Evolutionary conservation across 1,140 invertebrate species (phyloP), one percentile per base, ranked within the genome.

Genomic region (Tribolium castaneum): DNA sequence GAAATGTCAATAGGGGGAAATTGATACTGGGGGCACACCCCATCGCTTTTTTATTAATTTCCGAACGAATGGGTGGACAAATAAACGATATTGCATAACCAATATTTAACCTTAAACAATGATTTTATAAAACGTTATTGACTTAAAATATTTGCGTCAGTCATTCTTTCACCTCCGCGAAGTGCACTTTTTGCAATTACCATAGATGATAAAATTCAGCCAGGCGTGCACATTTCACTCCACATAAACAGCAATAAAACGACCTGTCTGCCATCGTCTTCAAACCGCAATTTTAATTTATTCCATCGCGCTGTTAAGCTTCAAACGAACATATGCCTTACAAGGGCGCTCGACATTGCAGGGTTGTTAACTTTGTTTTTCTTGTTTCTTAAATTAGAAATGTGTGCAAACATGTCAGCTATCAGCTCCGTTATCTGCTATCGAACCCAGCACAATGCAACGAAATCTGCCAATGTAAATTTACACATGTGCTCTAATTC

Each of bases 1-100:
- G 25, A 66, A 39, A 66, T 66, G 19, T 66, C 59, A 35, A 66
- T 66, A 35, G 34, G 6, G 34, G 30, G 13, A 66, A 66, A 66
- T 35, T 66, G 59, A 34, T 66, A 35, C 19, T 2, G 39, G 35
- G 35, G 6, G 6, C 39, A 10, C 39, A 45, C 39, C 7, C 39
- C 39, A 30, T 4, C 39, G n/a, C 2, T 45, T n/a, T 45, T 45
- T 45, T 45, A 45, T 45, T 45, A 45, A 45, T 45, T 45, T 45
- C n/a, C 39, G 9, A n/a, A 45, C 4, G 25, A 30, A 5, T 30
- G 25, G 25, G 1, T 30, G 25, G 3, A 30, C 25, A 30, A 30
- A 30, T 30, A 30, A 30, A 4, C 25, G 16, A 19, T 19, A 19
- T 19, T 19, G 16, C 16, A 19, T 19, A 19, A 19, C 16, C 16